These are phyloP conservation scores for Chrysopilus asiliformis DNA, from an alignment of 2,888 invertebrate species.

Conservation along the genomic window DNA sequence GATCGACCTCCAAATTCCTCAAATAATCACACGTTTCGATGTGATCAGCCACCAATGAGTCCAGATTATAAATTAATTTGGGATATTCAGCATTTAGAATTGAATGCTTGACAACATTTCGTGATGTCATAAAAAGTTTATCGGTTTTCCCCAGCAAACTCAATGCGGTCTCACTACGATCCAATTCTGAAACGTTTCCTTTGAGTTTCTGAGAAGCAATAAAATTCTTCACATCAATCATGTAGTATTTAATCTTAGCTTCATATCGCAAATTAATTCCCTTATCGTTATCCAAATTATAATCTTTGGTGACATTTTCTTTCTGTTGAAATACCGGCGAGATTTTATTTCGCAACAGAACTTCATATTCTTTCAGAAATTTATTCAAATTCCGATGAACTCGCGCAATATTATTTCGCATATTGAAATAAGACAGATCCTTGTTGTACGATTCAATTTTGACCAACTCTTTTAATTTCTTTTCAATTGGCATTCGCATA, in stretches of 20 bases:
- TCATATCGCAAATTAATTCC: conserved; percentile 29
- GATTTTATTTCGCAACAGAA: conserved; percentile 35
- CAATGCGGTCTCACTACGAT: not conserved
- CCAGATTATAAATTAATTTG: conserved; percentile 46
- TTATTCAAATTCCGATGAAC: conserved; percentile 80
- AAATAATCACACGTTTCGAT: conserved; percentile 56
- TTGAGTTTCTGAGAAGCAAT: conserved; percentile 23
- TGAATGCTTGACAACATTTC: conserved; percentile 49
- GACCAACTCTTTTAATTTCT: conserved; percentile 82
- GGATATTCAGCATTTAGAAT: conserved; percentile 46
- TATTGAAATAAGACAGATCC: conserved; percentile 87
- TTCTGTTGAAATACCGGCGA: conserved; percentile 32
- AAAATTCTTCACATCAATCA: conserved; percentile 31
- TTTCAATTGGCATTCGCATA: conserved; percentile 71
- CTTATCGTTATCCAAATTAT: conserved; percentile 25
- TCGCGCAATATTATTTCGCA: conserved; percentile 77
- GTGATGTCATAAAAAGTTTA: conserved; percentile 47
- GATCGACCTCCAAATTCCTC: conserved; percentile 45
- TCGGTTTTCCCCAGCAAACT: conserved; percentile 24
- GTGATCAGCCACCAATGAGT: conserved; percentile 50
- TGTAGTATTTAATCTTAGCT: conserved; percentile 24
- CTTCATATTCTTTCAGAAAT: conserved; percentile 73
- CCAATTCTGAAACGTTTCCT: not conserved
- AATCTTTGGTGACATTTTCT: conserved; percentile 25
- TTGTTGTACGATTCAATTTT: conserved; percentile 91